These are phyloP conservation scores for Hystrix cristata DNA, from an alignment of 2,113 vertebrate genomes.

Conservation along the genomic window DNA sequence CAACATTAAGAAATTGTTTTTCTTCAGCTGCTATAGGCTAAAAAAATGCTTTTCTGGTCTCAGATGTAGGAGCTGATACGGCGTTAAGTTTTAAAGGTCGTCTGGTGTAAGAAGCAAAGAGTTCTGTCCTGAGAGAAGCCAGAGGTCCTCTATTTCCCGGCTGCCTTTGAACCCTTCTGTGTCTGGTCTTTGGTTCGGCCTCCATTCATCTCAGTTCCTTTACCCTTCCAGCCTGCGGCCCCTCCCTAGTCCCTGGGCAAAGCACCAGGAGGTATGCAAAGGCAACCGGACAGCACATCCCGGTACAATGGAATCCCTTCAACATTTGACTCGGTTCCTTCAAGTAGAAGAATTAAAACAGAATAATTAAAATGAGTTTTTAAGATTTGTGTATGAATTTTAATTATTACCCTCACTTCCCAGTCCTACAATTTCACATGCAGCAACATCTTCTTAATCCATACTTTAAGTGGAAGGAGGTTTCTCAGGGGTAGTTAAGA, in stretches of 20 bases:
- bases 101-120: neutral
- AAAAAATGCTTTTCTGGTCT: neutral
- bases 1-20: neutral
- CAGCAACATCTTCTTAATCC: conserved; percentile 16
- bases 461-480: conserved; percentile 12
- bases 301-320: neutral
- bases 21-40: too few relatives aligned
- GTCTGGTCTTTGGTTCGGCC: rapidly evolving
- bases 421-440: neutral
- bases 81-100: neutral
- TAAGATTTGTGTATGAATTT: conserved; percentile 49
- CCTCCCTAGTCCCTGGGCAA: neutral
- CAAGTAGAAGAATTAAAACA: neutral
- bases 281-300: neutral
- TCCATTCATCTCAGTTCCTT: neutral
- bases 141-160: neutral
- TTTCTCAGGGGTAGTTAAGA: neutral
- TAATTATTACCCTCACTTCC: conserved; percentile 10
- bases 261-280: neutral
- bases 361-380: conserved; percentile 29
- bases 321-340: neutral
- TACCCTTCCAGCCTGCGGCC: neutral
- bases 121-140: neutral
- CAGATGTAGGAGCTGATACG: neutral
- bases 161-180: neutral